Percentiles rank a stretch among this genome's conserved stretches.
Evolutionary conservation across 2,888 invertebrate genomes (phyloP).

Genomic region (Megamerina dolium): DNA sequence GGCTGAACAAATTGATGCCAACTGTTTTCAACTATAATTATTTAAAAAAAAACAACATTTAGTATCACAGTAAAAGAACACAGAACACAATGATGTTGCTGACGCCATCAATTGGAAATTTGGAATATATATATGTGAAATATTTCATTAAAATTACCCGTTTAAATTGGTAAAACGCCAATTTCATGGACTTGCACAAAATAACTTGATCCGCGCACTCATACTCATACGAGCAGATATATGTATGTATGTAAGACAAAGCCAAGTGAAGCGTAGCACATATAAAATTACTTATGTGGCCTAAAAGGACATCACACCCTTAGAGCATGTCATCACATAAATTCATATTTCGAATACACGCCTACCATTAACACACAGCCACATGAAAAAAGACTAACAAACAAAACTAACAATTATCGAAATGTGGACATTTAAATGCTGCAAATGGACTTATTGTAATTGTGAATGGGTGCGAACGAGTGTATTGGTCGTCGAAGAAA

Average conservation of each 20-base stretch:
- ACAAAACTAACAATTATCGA: conserved; percentile 41
- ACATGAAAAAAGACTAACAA: no score
- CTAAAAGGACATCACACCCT: conserved; percentile 27
- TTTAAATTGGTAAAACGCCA: conserved; percentile 25
- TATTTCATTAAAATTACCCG: conserved; percentile 26
- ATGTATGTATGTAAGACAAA: no score
- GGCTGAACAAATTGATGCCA: no score
- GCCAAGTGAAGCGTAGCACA: no score
- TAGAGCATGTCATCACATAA: conserved; percentile 30
- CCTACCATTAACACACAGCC: conserved; percentile 19
- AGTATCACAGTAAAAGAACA: no score
- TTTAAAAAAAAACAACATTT: no score
- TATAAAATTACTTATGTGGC: not conserved
- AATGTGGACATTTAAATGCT: conserved; percentile 38
- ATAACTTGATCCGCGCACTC: not conserved
- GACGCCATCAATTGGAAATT: no score
- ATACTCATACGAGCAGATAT: not conserved
- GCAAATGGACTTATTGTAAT: conserved; percentile 5
- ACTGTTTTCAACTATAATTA: no score
- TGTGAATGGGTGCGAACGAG: no score
- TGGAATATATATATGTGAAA: no score
- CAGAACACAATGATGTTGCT: no score
- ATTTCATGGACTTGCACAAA: conserved; percentile 4
- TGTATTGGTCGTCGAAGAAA: no score
- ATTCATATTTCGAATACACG: conserved; percentile 27